phyloP scores from a whole-genome alignment of 2,113 vertebrate species.

The Clupea harengus region DNA sequence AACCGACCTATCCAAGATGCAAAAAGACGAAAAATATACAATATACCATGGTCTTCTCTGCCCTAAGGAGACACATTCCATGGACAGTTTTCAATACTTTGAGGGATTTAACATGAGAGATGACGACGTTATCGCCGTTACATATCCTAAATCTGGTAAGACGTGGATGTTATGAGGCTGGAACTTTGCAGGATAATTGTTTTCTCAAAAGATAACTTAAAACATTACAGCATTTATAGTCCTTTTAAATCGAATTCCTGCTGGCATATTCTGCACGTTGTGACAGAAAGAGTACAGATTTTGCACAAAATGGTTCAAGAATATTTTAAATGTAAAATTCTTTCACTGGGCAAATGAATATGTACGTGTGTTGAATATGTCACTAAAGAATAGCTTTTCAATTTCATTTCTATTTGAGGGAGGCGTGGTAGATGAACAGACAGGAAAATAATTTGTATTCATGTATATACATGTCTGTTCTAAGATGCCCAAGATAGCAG shows the following conservation, averaged over 20 bases:
- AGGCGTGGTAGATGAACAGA: not conserved
- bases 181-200: not conserved
- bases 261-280: not conserved
- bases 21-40: not conserved
- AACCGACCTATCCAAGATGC: not conserved
- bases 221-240: too few species aligned
- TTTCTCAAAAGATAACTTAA: too few species aligned
- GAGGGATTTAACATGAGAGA: not conserved
- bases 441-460: not conserved
- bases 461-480: not conserved
- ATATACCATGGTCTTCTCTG: not conserved
- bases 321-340: too few species aligned
- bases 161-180: not conserved
- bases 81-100: not conserved
- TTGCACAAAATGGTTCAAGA: too few species aligned
- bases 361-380: not conserved
- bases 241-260: too few species aligned
- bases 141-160: constrained; percentile 50
- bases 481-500: too few species aligned
- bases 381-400: not conserved
- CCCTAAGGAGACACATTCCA: not conserved
- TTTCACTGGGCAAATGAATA: not conserved
- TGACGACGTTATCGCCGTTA: not conserved
- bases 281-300: not conserved
- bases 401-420: not conserved